These are phyloP conservation scores for Sebastiscus albofasciatus DNA, from an alignment of 2,797 vertebrate genomes.

Conservation along the genomic window DNA sequence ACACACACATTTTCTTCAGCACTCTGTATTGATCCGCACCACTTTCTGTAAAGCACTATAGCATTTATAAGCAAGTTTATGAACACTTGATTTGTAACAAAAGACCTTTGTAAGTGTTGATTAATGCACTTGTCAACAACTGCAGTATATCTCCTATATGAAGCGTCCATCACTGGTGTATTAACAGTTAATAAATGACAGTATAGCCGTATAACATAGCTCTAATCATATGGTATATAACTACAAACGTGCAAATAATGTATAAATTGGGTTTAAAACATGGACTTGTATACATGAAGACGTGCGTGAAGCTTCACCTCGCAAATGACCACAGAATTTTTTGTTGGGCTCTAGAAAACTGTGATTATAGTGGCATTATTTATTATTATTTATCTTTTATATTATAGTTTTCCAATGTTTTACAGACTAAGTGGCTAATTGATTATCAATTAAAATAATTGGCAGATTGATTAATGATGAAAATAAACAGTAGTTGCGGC, in stretches of 20 bases:
- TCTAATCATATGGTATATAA: not conserved
- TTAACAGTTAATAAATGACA: not conserved
- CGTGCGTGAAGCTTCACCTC: too few species aligned
- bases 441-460: too few species aligned
- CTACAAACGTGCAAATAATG: not conserved
- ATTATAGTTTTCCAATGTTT: too few species aligned
- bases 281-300: not conserved
- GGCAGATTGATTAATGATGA: fast-evolving
- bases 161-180: fast-evolving
- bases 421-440: too few species aligned
- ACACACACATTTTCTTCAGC: not conserved
- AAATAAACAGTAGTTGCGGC: fast-evolving
- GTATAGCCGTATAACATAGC: not conserved
- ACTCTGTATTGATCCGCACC: not conserved
- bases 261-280: not conserved
- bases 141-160: too few species aligned
- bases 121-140: not conserved
- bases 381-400: too few species aligned
- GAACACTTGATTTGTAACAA: not conserved
- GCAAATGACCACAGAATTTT: too few species aligned
- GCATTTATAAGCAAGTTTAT: not conserved
- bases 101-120: not conserved
- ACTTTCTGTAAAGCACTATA: not conserved
- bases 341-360: too few species aligned
- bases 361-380: too few species aligned